These are phyloP conservation scores for Colostygia pectinataria DNA, from an alignment of 2,888 invertebrate genomes.

Conservation along the genomic window DNA sequence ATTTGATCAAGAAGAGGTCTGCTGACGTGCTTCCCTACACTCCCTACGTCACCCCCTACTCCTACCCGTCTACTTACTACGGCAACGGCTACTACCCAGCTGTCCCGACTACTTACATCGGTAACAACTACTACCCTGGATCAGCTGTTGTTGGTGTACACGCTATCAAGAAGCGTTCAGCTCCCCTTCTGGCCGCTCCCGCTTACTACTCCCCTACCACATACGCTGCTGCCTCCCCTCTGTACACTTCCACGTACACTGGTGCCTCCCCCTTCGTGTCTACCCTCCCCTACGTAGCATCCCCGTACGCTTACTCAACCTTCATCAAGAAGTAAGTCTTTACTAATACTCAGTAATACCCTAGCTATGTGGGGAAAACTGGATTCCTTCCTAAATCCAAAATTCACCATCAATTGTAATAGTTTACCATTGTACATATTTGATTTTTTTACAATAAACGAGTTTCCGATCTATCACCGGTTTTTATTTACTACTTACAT, in stretches of 20 bases:
- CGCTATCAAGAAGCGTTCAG: slow-evolving; percentile 35
- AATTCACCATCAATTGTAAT: slow-evolving; percentile 22
- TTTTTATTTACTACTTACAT: background rate
- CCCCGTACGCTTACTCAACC: slow-evolving; percentile 30
- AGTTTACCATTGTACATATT: slow-evolving; percentile 22
- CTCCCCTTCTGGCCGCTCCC: slow-evolving; percentile 35
- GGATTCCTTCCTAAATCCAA: slow-evolving; percentile 19
- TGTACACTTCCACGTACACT: slow-evolving; percentile 24
- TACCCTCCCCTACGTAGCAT: slow-evolving; percentile 20
- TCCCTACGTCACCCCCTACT: slow-evolving; percentile 8
- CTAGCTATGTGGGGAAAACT: slow-evolving; percentile 5
- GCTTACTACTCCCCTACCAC: slow-evolving; percentile 32
- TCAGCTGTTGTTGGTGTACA: slow-evolving; percentile 18
- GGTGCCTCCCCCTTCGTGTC: slow-evolving; percentile 23
- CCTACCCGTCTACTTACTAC: slow-evolving; percentile 21
- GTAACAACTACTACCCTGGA: slow-evolving; percentile 14
- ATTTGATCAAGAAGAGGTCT: slow-evolving; percentile 36
- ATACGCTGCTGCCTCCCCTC: slow-evolving; percentile 19
- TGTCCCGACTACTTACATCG: slow-evolving; percentile 14
- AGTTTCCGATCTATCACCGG: slow-evolving; percentile 11
- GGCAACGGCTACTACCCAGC: slow-evolving; percentile 27
- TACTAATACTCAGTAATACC: slow-evolving; percentile 1
- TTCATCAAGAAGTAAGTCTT: slow-evolving; percentile 36
- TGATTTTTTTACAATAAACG: slow-evolving; percentile 29
- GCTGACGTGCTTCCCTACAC: slow-evolving; percentile 25